Percentiles rank a stretch among this genome's conserved stretches.
These are phyloP conservation scores for Tachyglossus aculeatus DNA, from an alignment of 2,797 vertebrate genomes.

Conservation along the genomic window DNA sequence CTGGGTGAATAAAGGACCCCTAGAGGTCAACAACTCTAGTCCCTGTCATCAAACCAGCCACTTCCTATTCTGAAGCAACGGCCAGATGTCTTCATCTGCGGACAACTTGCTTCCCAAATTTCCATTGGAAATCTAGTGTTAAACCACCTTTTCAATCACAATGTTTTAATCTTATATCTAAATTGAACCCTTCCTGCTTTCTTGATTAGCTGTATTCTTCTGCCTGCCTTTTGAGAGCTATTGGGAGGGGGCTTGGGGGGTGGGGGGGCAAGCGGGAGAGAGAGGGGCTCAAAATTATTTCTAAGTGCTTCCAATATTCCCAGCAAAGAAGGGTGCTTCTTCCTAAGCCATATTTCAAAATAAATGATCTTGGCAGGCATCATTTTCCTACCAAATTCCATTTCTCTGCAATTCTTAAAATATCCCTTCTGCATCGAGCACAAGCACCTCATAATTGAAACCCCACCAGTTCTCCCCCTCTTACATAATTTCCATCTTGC, in stretches of 20 bases:
- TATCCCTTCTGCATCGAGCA: too few relatives aligned
- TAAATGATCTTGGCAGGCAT: background rate
- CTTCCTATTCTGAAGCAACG: background rate
- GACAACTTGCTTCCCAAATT: background rate
- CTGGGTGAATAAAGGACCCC: background rate
- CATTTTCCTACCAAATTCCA: background rate
- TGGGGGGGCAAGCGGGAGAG: too few relatives aligned
- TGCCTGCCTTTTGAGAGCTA: too few relatives aligned
- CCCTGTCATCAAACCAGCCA: background rate
- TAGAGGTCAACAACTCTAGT: too few relatives aligned
- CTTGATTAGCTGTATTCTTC: too few relatives aligned
- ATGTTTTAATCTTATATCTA: background rate
- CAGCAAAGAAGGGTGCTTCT: background rate
- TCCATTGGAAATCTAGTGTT: background rate
- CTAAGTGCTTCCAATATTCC: background rate
- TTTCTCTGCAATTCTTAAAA: too few relatives aligned
- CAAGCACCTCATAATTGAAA: too few relatives aligned
- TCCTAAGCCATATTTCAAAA: background rate
- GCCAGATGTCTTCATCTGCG: background rate
- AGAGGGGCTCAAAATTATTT: background rate
- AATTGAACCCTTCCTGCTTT: background rate
- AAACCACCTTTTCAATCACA: background rate
- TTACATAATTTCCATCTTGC: too few relatives aligned
- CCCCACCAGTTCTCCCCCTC: too few relatives aligned
- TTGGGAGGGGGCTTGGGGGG: too few relatives aligned